Evolutionary conservation across 2,888 invertebrate species (phyloP), one percentile per base, ranked within the genome.

Genomic region (Patella ulyssiponensis): DNA sequence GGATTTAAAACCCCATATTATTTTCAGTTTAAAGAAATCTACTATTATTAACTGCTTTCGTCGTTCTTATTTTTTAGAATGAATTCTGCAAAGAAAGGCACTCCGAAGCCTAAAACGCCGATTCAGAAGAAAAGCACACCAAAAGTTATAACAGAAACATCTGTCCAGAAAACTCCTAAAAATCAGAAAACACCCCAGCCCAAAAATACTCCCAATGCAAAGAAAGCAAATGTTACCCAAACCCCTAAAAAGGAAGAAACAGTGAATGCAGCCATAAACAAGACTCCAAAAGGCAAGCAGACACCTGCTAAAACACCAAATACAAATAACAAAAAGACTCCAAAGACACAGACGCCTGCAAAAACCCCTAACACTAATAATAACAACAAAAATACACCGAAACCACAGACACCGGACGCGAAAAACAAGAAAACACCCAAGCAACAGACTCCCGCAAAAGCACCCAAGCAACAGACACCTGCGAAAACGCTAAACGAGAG

Each of bases 341-440:
- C 64, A 14, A 64, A 64, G 20, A 64, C 64, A 64, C 20, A 23
- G 14, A 64, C 64, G 11, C 64, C 64, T 23, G 58, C 58, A 4
- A n/a, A 20, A 20, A 20, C 58, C 7, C 20, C 20, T 1, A 23
- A 23, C 3, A 9, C 64, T 64, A 23, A 11, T 20, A 20, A 20
- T 64, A 64, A 64, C 20, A 64, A 64, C 23, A 64, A 64, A 64
- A 44, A 44, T 44, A 64, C 64, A 64, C 64, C 64, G 9, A 64
- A 64, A 23, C 20, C 64, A 64, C 20, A 64, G 23, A 64, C 64
- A 15, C 64, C 64, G 9, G 12, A n/a, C 11, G 44, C 1, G 44
- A 44, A 44, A 9, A 44, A 44, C 44, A 44, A 44, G 44, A n/a
- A 58, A 20, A 20, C 58, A 11, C 58, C 58, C 9, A 23, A 23